Evolutionary conservation across 2,113 vertebrate genomes (phyloP), one percentile per base, ranked within the genome.

Genomic region (Cnemophilus loriae): DNA sequence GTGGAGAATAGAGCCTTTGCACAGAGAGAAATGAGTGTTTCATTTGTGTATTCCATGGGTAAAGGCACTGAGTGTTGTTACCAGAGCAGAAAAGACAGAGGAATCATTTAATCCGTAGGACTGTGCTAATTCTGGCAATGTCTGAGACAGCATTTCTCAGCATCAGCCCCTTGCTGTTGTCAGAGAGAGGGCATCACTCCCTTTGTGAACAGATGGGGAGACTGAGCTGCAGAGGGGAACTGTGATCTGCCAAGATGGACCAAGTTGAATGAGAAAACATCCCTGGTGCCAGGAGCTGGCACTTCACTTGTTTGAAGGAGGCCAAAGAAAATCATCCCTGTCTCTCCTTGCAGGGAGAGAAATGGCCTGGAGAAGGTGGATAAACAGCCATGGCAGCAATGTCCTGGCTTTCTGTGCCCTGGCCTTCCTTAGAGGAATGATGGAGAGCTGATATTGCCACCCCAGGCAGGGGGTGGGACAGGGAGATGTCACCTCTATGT

Each of bases 191-290:
- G 83, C 76, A 86, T 44, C 64, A 26, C 55, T 81, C 83, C 44
- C 64, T 39, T 30, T 33, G 61, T 35, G 93, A 96, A 78, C 96
- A 97, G 96, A 96, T 97, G 96, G 96, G 77, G 86, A 86, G 90
- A 78, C 79, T 44, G 89, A 93, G 84, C 39, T 0, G 9, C 68
- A 65, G 79, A 80, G 90, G 41, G 49, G 55, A 67, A 33, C 55
- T 84, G 9, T 73, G 79, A 75, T 50, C 50, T 80, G 88, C 88
- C 88, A 88, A 79, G 73, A 92, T 35, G 83, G 88, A 69, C 59
- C 17, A 61, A 73, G n/a, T 6, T 42, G 59, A 61, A 69, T 3
- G 39, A 77, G 63, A 75, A 84, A 88, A 28, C 67, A 71, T 24
- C 57, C 33, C 87, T 22, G 37, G 37, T 76, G 71, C 92, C 85